Conservation (phyloP, 2,888 invertebrate genomes). For the Dolichopus griseipennis region DNA sequence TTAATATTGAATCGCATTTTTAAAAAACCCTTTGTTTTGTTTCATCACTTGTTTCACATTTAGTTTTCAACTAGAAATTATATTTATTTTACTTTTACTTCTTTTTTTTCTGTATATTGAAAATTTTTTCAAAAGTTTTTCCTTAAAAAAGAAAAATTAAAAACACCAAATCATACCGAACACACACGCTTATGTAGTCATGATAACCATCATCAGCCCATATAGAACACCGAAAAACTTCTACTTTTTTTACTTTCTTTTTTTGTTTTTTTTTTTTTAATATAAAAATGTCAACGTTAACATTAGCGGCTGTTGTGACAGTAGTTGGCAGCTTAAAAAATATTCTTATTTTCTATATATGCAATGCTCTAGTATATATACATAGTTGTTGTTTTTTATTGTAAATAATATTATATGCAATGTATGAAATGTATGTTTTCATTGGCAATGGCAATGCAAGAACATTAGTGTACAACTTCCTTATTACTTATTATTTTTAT, state of each 20-base stretch:
- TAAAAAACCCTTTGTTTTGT: too few relatives aligned
- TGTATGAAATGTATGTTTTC: too few relatives aligned
- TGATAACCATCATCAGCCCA: background rate
- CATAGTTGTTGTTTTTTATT: too few relatives aligned
- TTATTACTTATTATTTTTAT: constrained; percentile 1
- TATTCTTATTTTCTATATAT: background rate
- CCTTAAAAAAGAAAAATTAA: background rate
- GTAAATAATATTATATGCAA: too few relatives aligned
- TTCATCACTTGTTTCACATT: too few relatives aligned
- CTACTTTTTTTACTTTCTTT: background rate
- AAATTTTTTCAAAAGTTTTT: background rate
- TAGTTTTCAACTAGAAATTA: too few relatives aligned
- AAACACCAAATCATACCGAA: background rate
- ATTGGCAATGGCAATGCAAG: background rate
- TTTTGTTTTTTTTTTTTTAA: background rate
- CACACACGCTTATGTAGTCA: background rate
- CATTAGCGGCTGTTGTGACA: constrained; percentile 6
- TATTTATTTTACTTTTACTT: too few relatives aligned
- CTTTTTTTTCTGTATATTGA: background rate
- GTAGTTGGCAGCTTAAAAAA: constrained; percentile 3
- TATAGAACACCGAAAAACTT: background rate
- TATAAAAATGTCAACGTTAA: constrained; percentile 6
- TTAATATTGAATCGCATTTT: too few relatives aligned
- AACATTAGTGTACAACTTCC: background rate
- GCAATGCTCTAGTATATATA: too few relatives aligned